phyloP scores from a whole-genome alignment of 35 echinoderm and acorn worm species.

The Apostichopus japonicus region DNA sequence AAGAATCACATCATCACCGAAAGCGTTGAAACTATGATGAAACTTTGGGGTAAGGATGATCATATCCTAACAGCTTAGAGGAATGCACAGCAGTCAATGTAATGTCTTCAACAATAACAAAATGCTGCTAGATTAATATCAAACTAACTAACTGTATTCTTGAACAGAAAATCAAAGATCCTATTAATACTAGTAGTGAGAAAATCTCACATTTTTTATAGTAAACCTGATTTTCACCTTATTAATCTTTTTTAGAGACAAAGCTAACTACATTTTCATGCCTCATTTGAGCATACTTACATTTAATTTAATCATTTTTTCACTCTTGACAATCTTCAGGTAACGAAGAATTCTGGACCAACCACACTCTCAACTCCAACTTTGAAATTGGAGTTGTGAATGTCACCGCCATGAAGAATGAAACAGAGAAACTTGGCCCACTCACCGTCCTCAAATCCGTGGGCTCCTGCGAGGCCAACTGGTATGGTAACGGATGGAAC shows the following conservation, averaged over 20 bases:
- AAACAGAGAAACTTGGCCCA: neutral
- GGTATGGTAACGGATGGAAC: slow-evolving; percentile 74
- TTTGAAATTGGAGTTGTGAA: slow-evolving; percentile 24
- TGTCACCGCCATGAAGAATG: neutral
- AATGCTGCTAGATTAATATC: too few relatives aligned
- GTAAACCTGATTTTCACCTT: too few relatives aligned
- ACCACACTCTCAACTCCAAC: slow-evolving; percentile 52
- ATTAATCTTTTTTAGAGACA: too few relatives aligned
- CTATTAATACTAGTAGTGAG: too few relatives aligned
- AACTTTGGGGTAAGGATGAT: slow-evolving; percentile 73
- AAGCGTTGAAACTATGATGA: neutral
- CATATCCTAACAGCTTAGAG: too few relatives aligned
- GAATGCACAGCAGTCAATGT: too few relatives aligned
- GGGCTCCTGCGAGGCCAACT: slow-evolving; percentile 64
- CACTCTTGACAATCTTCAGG: slow-evolving; percentile 37
- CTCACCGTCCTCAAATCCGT: slow-evolving; percentile 15
- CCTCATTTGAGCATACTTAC: too few relatives aligned
- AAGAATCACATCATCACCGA: slow-evolving; percentile 36
- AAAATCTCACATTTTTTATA: too few relatives aligned
- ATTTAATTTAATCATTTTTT: neutral
- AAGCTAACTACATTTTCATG: too few relatives aligned
- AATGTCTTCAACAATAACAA: too few relatives aligned
- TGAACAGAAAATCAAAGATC: too few relatives aligned
- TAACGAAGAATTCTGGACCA: slow-evolving; percentile 64
- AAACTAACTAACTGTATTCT: neutral